Percentiles rank a stretch among this genome's conserved stretches.
phyloP scores from a whole-genome alignment of 2,113 vertebrate species.

The Sardina pilchardus region DNA sequence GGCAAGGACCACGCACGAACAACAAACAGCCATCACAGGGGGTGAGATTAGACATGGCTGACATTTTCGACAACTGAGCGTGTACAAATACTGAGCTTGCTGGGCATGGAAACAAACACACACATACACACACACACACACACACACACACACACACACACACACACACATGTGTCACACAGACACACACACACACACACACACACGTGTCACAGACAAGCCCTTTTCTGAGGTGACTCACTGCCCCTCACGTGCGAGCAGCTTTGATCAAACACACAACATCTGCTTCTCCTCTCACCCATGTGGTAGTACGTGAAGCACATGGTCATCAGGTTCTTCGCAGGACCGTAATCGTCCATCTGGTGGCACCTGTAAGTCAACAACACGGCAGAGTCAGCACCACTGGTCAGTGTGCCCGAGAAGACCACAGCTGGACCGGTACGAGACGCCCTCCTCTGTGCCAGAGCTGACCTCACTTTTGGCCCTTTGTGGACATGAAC shows the following conservation, averaged over 20 bases:
- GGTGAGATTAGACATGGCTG: neutral
- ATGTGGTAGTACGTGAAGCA: constrained; percentile 95
- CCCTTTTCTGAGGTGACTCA: neutral
- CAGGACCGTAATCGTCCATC: constrained; percentile 95
- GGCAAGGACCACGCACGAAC: neutral
- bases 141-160: neutral
- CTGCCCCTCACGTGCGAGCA: neutral
- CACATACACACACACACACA: neutral
- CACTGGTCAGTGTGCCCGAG: neutral
- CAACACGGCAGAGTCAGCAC: constrained; percentile 29
- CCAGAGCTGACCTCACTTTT: neutral
- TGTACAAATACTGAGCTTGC: neutral
- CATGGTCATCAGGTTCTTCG: constrained; percentile 99
- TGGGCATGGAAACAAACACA: neutral
- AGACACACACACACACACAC: neutral
- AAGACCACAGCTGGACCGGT: neutral
- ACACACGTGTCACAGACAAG: neutral
- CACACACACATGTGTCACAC: neutral
- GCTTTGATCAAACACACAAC: neutral
- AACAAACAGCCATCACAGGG: neutral
- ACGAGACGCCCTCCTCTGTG: neutral
- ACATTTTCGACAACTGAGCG: neutral
- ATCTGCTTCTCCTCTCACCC: constrained; percentile 70
- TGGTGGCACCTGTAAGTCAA: constrained; percentile 82
- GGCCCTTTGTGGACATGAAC: neutral